Conservation (phyloP, 2,113 vertebrate genomes). For the Myocastor coypus region DNA sequence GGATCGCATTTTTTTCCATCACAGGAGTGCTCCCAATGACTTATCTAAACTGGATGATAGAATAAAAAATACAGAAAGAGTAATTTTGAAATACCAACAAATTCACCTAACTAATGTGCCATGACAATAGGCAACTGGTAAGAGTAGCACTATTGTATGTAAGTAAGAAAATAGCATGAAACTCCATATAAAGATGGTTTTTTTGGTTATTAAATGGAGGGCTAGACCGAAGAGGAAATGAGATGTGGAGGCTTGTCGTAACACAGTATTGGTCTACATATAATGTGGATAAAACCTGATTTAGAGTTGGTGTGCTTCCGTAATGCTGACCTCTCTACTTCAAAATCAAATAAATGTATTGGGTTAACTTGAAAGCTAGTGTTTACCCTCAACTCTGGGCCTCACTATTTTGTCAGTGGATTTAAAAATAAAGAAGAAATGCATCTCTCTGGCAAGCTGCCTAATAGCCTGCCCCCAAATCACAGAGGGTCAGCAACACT, state of each 20-base stretch:
- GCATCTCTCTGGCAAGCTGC: neutral
- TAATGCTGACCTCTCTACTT: conserved; percentile 62
- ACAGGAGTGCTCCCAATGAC: conserved; percentile 57
- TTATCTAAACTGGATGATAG: conserved; percentile 77
- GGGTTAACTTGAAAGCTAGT: conserved; percentile 61
- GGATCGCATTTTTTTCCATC: conserved; percentile 58
- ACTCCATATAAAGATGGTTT: conserved; percentile 78
- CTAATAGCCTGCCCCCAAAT: neutral
- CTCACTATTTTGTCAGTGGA: conserved; percentile 67
- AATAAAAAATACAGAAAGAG: conserved; percentile 72
- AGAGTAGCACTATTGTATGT: conserved; percentile 61
- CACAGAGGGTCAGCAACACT: neutral
- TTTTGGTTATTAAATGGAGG: conserved; percentile 73
- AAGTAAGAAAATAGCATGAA: conserved; percentile 80
- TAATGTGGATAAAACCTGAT: conserved; percentile 75
- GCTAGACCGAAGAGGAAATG: conserved; percentile 74
- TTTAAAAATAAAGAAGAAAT: conserved; percentile 64
- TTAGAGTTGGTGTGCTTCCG: conserved; percentile 59
- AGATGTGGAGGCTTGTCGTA: conserved; percentile 69
- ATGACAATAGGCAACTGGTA: conserved; percentile 73
- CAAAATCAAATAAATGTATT: conserved; percentile 63
- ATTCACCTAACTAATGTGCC: conserved; percentile 80
- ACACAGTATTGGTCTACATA: conserved; percentile 60
- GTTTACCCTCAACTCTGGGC: neutral
- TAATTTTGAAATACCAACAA: conserved; percentile 77